Conservation (phyloP, 2,113 vertebrate genomes). For the Gallinago media region DNA sequence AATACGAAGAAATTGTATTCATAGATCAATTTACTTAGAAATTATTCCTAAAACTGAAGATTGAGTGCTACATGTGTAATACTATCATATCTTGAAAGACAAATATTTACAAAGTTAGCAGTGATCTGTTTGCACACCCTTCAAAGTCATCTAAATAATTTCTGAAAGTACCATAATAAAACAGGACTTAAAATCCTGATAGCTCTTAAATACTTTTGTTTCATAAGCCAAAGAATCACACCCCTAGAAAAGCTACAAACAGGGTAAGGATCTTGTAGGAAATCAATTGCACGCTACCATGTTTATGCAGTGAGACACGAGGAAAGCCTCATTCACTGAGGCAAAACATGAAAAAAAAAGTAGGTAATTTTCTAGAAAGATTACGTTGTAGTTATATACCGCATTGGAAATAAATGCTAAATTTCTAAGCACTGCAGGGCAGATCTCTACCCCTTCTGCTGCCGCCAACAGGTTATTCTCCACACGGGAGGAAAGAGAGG, state of each 20-base stretch:
- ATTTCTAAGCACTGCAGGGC: neutral
- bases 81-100: neutral
- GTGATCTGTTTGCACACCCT: neutral
- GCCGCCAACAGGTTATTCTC: neutral
- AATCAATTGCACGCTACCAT: neutral
- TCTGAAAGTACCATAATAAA: neutral
- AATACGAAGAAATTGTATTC: neutral
- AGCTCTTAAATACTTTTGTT: neutral
- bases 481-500: neutral
- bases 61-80: neutral
- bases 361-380: neutral
- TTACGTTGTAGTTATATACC: neutral
- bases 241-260: neutral
- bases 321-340: neutral
- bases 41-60: neutral
- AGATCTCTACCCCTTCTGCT: neutral
- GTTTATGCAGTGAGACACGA: neutral
- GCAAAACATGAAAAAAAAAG: neutral
- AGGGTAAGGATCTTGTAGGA: neutral
- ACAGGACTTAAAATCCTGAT: neutral
- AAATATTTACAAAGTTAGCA: neutral
- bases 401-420: neutral
- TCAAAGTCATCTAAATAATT: neutral
- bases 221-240: neutral
- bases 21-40: neutral